These are phyloP conservation scores for Pocota personata DNA, from an alignment of 2,888 invertebrate genomes.

Conservation along the genomic window DNA sequence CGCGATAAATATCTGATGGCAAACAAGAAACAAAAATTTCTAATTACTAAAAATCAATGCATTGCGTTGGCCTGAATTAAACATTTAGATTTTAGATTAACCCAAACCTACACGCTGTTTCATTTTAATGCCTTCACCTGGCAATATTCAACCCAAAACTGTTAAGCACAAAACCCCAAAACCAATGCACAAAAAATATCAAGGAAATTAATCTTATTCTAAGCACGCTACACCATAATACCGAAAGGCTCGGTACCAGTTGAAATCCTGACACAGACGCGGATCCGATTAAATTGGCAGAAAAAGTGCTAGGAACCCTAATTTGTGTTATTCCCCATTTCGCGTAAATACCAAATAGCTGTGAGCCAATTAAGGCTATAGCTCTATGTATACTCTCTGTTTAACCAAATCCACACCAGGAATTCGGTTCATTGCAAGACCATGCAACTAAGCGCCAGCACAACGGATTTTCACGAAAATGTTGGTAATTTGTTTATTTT, in stretches of 20 bases:
- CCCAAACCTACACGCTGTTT: background rate
- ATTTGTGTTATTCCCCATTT: slow-evolving; percentile 70
- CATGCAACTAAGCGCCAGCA: slow-evolving; percentile 22
- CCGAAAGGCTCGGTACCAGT: slow-evolving; percentile 64
- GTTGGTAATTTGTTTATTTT: slow-evolving; percentile 67
- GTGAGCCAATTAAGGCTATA: slow-evolving; percentile 60
- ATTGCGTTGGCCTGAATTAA: background rate
- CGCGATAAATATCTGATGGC: background rate
- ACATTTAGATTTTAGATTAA: slow-evolving; percentile 67
- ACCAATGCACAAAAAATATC: slow-evolving; percentile 53
- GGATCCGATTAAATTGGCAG: slow-evolving; percentile 73
- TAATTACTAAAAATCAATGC: slow-evolving; percentile 1
- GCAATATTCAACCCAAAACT: slow-evolving; percentile 20
- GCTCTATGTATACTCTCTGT: slow-evolving; percentile 28
- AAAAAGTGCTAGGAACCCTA: slow-evolving; percentile 74
- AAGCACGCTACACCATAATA: slow-evolving; percentile 67
- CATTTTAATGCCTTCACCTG: background rate
- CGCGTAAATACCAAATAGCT: slow-evolving; percentile 60
- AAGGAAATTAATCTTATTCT: slow-evolving; percentile 72
- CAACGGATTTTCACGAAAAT: slow-evolving; percentile 57
- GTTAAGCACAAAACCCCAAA: slow-evolving; percentile 54
- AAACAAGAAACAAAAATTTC: background rate
- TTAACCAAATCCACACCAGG: slow-evolving; percentile 43
- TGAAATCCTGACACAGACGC: slow-evolving; percentile 69
- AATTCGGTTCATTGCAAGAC: slow-evolving; percentile 50